These are phyloP conservation scores for Drosophila malerkotliana DNA, from an alignment of 1,140 invertebrate genomes.

Conservation along the genomic window DNA sequence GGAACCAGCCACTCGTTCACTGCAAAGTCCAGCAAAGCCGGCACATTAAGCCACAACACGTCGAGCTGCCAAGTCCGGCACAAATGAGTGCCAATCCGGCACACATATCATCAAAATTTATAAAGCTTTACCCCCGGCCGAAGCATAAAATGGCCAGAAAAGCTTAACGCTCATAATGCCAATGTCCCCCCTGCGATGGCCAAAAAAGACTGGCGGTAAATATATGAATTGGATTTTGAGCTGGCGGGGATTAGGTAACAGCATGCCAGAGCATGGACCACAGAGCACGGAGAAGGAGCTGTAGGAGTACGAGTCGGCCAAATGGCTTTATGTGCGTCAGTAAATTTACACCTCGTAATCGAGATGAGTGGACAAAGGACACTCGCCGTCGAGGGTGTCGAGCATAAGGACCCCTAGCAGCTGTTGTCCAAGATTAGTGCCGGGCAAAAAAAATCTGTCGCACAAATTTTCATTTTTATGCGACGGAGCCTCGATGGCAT, in stretches of 20 bases:
- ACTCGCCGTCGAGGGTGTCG: slow-evolving; percentile 16
- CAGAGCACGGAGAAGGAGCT: not conserved
- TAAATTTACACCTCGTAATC: slow-evolving; percentile 83
- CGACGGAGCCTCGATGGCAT: slow-evolving; percentile 32
- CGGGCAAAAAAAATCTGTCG: slow-evolving; percentile 66
- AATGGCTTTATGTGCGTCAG: slow-evolving; percentile 80
- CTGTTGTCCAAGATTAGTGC: slow-evolving; percentile 75
- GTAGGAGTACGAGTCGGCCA: slow-evolving; percentile 28
- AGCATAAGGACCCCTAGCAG: slow-evolving; percentile 47
- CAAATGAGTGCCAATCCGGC: slow-evolving; percentile 53
- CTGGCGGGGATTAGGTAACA: slow-evolving; percentile 52
- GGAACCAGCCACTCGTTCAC: slow-evolving; percentile 5
- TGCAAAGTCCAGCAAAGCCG: slow-evolving; percentile 47
- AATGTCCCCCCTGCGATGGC: slow-evolving; percentile 40
- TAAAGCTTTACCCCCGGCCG: slow-evolving; percentile 58
- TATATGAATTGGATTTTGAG: slow-evolving; percentile 80
- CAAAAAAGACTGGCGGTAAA: slow-evolving; percentile 64
- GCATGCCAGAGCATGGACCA: not conserved
- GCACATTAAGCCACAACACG: slow-evolving; percentile 56
- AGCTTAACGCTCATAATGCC: slow-evolving; percentile 74
- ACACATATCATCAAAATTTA: slow-evolving; percentile 70
- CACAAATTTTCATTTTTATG: slow-evolving; percentile 81
- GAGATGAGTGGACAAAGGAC: slow-evolving; percentile 71
- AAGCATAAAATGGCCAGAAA: slow-evolving; percentile 58
- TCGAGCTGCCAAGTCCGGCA: slow-evolving; percentile 52